Base-by-base conservation (phyloP, 2,888 invertebrate species). In the Cinara cedri region DNA sequence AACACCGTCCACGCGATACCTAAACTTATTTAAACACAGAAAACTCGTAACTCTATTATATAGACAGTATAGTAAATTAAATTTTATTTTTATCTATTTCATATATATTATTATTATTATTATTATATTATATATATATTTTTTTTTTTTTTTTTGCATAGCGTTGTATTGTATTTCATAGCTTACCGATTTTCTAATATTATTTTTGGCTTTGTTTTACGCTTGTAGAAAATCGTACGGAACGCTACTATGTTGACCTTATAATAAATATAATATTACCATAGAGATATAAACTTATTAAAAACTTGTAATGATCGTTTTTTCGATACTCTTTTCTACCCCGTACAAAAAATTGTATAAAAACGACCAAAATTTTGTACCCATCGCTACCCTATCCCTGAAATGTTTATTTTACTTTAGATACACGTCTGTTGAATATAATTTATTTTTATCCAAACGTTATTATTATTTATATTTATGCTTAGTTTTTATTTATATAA, bases 191-290 rank as follows among this genome's bases (percentile, higher is more conserved):
- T 57, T 74, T 75, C 21, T 54, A 60, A 68, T 76, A 10, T 66
- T 80, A 54, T 70, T 62, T 81, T 72, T 46, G 70, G 78, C 72
- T 78, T 72, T 81, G 66, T 72, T 75, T 76, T 81, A 66, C 72
- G 74, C 65, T 81, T 81, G 44, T 55, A 54, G 19, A 11, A 62
- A 34, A 13, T 8, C 16, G 34, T 42, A 51, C 11, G 16, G 34
- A 72, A 62, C 19, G 46, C 57, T 60, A 46, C 34, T 13, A 16
- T 8, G 16, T 26, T 70, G 54, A 70, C 54, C 34, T 34, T 63
- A 21, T 65, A 21, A 65, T 42, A 14, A 2, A 6, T 4, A 54
- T 46, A 13, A 8, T 46, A 13, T 46, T 46, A 13, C 11, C 13
- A 8, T 46, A 1, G 11, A 13, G 11, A 55, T 55, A 54, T n/a